A percentile compares a stretch with the other conserved stretches of the same genome.
Conservation (phyloP, 2,113 vertebrate species). For the Arothron firmamentum region DNA sequence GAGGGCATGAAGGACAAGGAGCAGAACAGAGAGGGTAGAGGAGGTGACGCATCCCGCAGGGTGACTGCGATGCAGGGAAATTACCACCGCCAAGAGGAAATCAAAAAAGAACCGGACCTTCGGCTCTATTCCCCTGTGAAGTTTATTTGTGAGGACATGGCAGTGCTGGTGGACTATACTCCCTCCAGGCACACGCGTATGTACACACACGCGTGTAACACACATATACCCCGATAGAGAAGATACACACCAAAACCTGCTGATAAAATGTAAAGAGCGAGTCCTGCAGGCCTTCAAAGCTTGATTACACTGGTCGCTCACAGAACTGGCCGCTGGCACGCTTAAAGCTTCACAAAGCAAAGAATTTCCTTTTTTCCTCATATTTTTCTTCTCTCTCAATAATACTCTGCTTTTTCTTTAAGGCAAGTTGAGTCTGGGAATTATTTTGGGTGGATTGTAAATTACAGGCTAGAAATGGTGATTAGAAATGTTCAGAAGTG, state of each 20-base stretch:
- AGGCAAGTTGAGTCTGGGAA: constrained; percentile 16
- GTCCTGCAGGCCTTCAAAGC: constrained; percentile 59
- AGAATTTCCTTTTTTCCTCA: constrained; percentile 32
- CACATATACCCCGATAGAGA: constrained; percentile 11
- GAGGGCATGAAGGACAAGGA: constrained; percentile 59
- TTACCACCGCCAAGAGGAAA: constrained; percentile 44
- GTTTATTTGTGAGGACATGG: constrained; percentile 42
- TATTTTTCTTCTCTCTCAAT: constrained; percentile 12
- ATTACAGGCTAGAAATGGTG: constrained; percentile 31
- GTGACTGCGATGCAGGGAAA: constrained; percentile 40
- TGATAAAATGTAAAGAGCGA: constrained; percentile 55
- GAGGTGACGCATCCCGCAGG: constrained; percentile 41
- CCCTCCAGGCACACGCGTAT: constrained; percentile 46
- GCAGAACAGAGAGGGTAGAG: constrained; percentile 21
- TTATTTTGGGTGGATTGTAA: constrained; percentile 36
- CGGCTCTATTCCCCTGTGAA: constrained; percentile 42
- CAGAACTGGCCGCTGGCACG: constrained; percentile 47
- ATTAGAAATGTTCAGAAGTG: constrained; percentile 36
- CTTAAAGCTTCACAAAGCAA: constrained; percentile 55
- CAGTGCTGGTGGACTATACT: constrained; percentile 40
- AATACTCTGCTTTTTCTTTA: constrained; percentile 16
- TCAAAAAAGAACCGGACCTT: constrained; percentile 41
- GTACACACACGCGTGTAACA: background rate
- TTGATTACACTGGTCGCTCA: constrained; percentile 30
- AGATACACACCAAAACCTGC: constrained; percentile 62